Percentiles rank a stretch among this genome's conserved stretches.
phyloP scores from a whole-genome alignment of 2,113 vertebrate genomes.

The Nanorana parkeri region DNA sequence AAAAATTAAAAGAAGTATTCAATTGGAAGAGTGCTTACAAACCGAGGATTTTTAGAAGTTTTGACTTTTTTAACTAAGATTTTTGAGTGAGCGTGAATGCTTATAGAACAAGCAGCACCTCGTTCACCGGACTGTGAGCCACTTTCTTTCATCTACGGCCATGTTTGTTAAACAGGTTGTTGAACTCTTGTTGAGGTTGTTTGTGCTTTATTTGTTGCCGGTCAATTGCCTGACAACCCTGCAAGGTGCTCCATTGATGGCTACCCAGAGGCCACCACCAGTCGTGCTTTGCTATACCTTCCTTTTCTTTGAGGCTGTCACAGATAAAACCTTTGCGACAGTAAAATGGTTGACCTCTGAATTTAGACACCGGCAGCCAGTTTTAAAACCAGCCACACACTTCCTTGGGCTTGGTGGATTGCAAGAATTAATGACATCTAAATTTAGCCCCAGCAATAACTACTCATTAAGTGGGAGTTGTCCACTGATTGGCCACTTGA shows the following conservation, averaged over 20 bases:
- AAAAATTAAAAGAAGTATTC: too few relatives aligned
- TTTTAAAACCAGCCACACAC: neutral
- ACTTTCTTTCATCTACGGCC: neutral
- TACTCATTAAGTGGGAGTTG: constrained; percentile 35
- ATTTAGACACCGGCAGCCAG: neutral
- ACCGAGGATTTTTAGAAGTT: too few relatives aligned
- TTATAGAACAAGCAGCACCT: too few relatives aligned
- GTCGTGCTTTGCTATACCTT: neutral
- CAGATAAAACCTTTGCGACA: neutral
- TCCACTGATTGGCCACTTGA: constrained; percentile 26
- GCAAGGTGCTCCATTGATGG: neutral
- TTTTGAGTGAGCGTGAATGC: too few relatives aligned
- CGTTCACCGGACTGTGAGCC: neutral
- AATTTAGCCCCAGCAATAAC: neutral
- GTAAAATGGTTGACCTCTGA: neutral
- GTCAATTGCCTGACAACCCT: neutral
- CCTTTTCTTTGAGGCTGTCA: neutral
- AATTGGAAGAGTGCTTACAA: too few relatives aligned
- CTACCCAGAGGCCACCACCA: neutral
- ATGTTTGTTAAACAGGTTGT: neutral
- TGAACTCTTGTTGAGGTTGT: neutral
- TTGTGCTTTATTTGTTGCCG: neutral
- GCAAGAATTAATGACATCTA: neutral
- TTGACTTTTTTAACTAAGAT: too few relatives aligned
- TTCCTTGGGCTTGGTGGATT: neutral